Base-by-base conservation (phyloP, 23 tunicate species). In the Ciona savignyi region DNA sequence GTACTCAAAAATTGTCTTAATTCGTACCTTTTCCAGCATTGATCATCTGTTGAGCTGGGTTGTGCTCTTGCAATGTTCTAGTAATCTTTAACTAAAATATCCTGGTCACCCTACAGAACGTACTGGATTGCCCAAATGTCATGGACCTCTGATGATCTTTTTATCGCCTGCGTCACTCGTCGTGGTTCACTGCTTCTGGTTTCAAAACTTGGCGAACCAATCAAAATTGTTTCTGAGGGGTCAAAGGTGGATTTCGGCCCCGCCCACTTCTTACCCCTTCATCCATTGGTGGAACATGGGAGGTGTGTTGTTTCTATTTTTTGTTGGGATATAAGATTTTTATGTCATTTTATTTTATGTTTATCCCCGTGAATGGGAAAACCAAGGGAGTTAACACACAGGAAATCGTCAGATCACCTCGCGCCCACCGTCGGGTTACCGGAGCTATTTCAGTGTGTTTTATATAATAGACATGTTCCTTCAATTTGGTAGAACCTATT, bases 111-210 rank as follows among this genome's bases (percentile, higher is more conserved):
- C 29, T 27, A 2, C 2, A 83, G 90, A 77, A 68, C 82, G 23
- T 85, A 67, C 71, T 91, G 97, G 97, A 78, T 91, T 25, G 65
- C 81, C 0, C 69, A 78, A 33, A 69, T 81, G 77, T 28, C 82
- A 9, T 91, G 97, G 97, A 80, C 80, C 1, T 27, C 23, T 32
- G 97, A 91, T 72, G 77, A 80, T 67, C 72, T 85, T 0, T 80
- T 80, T 62, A 71, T 91, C 22, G 77, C 78, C 23, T 91, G 97
- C 70, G 65, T 85, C 29, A 84, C 86, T 2, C 56, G 75, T 15
- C 80, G 79, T 2, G 97, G 97, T 11, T 78, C 91, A 0, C 30
- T 91, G 71, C 27, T 84, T 28, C 29, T 91, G 21, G 60, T 77
- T 33, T 61, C 73, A 33, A 64, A 72, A 1, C 74, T 69, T 27